Evolutionary conservation across 2,797 vertebrate genomes (phyloP), one percentile per base, ranked within the genome.

Genomic region (Agapornis canus): DNA sequence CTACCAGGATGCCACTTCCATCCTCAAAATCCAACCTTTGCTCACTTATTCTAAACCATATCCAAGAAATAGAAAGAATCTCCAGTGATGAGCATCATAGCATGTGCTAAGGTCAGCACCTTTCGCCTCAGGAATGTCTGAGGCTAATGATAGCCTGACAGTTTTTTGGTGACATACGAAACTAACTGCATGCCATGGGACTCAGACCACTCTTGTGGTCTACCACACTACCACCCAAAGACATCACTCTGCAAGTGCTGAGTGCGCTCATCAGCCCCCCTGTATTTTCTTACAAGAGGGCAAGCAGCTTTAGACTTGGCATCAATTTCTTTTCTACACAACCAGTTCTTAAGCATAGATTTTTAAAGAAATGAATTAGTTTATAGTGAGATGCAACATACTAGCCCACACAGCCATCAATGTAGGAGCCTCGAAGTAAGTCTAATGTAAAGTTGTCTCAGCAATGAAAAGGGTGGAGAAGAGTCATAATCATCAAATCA

Each of bases 91-190:
- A 93, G 5, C 7, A 81, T 25, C 22, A 22, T 0, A 52, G 17
- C 57, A 47, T 1, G 6, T 1, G 1, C n/a, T 77, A 45, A 75
- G 23, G 63, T 32, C 61, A 71, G 35, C 63, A 64, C 15, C 82
- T 84, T 54, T 48, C 59, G 7, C 37, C 43, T 56, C 6, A 3
- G 31, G n/a, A 68, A 57, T 4, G 5, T 42, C 29, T 65, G 54
- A 63, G 23, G 14, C 21, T 45, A 47, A 47, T 19, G 13, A 22
- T 5, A 2, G 1, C 13, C 32, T 61, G n/a, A 45, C 27, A 72
- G n/a, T 7, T 23, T 39, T 81, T 81, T 48, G 0, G 1, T 18
- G 32, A 57, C 2, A 0, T 52, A 63, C 9, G 2, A 70, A 82
- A 63, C 57, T 47, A 66, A 35, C 29, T 51, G 27, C 39, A 70